Percentiles rank a stretch among this genome's conserved stretches.
These are phyloP conservation scores for Drosophila bocki DNA, from an alignment of 1,140 invertebrate genomes.

Conservation along the genomic window DNA sequence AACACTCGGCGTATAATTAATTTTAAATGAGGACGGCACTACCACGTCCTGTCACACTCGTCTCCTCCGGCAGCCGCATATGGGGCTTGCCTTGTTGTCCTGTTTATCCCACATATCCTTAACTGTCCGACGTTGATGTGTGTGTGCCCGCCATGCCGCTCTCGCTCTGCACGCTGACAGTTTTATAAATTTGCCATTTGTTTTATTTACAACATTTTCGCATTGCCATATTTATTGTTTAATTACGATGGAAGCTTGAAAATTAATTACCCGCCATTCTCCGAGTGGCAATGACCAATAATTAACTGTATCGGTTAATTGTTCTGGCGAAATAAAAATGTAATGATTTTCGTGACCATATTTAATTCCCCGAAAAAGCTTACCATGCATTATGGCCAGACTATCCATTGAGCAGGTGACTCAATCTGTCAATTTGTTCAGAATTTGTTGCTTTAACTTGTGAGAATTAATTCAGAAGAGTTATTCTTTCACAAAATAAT, in stretches of 20 bases:
- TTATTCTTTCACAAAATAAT: neutral
- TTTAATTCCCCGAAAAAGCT: slow-evolving; percentile 5
- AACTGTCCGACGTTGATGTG: slow-evolving; percentile 40
- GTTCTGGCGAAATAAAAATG: slow-evolving; percentile 12
- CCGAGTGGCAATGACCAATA: slow-evolving; percentile 26
- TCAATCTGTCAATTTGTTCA: slow-evolving; percentile 1
- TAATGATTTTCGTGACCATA: slow-evolving; percentile 34
- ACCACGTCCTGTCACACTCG: slow-evolving; percentile 39
- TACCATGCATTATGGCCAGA: neutral
- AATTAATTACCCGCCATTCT: slow-evolving; percentile 55
- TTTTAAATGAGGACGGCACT: slow-evolving; percentile 73
- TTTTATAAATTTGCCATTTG: slow-evolving; percentile 64
- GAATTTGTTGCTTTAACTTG: neutral
- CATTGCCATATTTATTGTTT: slow-evolving; percentile 71
- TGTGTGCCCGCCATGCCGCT: slow-evolving; percentile 1
- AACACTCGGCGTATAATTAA: slow-evolving; percentile 79
- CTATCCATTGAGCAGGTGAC: slow-evolving; percentile 1
- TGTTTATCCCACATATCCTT: slow-evolving; percentile 51
- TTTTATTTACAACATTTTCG: slow-evolving; percentile 37
- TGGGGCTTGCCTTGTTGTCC: slow-evolving; percentile 20
- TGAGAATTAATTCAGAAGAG: neutral
- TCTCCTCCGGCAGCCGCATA: slow-evolving; percentile 17
- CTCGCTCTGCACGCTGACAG: slow-evolving; percentile 30
- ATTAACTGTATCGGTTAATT: slow-evolving; percentile 69
- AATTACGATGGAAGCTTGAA: slow-evolving; percentile 68